These are phyloP conservation scores for Phymastichus coffea DNA, from an alignment of 1,140 invertebrate species.

Conservation along the genomic window DNA sequence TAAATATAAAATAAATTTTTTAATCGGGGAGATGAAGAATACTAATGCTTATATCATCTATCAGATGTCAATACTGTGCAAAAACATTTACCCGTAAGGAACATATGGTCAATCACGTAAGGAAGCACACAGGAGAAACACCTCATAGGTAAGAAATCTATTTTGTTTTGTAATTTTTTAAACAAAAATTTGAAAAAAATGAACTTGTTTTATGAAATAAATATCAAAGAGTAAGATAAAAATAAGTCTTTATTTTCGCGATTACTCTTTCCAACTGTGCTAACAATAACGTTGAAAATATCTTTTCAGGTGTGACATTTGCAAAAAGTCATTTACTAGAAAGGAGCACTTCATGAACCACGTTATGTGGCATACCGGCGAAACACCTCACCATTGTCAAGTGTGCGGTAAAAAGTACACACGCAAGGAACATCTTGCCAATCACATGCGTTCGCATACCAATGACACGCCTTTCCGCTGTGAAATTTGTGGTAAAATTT, in stretches of 20 bases:
- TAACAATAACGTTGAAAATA: too few species aligned
- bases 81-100: constrained; percentile 72
- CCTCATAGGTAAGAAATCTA: too few species aligned
- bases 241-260: too few species aligned
- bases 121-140: constrained; percentile 73
- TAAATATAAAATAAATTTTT: too few species aligned
- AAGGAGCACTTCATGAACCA: constrained; percentile 71
- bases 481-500: constrained; percentile 72
- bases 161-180: too few species aligned
- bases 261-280: too few species aligned
- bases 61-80: constrained; percentile 64
- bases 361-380: constrained; percentile 69
- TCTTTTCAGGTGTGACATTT: constrained; percentile 75
- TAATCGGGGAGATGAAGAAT: background rate
- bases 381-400: constrained; percentile 73
- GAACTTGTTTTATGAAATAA: too few species aligned
- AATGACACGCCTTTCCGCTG: constrained; percentile 79
- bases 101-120: constrained; percentile 66
- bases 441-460: constrained; percentile 78
- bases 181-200: too few species aligned
- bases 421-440: constrained; percentile 73
- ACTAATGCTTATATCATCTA: background rate
- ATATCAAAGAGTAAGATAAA: too few species aligned
- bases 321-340: constrained; percentile 67
- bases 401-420: constrained; percentile 78